These are phyloP conservation scores for Zosterops borbonicus DNA, from an alignment of 2,113 vertebrate species.

Conservation along the genomic window DNA sequence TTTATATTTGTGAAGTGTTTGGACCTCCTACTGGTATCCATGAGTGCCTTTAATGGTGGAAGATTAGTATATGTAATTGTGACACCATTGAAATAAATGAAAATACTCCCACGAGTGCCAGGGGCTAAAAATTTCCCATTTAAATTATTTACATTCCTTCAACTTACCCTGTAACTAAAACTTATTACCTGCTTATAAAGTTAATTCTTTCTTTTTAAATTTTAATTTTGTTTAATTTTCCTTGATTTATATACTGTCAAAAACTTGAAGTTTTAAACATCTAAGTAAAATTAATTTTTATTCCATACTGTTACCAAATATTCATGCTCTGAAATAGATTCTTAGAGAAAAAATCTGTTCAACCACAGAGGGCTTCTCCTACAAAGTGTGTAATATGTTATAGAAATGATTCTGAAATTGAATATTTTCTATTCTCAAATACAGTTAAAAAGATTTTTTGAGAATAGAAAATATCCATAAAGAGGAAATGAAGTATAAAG, in stretches of 20 bases:
- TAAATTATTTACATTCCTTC: not conserved
- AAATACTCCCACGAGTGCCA: not conserved
- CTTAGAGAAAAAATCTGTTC: not conserved
- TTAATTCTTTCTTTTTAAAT: not conserved
- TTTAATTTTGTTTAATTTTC: not conserved
- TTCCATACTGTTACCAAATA: not conserved
- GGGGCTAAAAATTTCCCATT: not conserved
- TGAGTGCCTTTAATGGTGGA: not conserved
- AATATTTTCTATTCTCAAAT: not conserved
- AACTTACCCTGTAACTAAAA: not conserved
- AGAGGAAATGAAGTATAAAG: not conserved
- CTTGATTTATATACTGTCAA: not conserved
- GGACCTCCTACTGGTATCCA: not conserved
- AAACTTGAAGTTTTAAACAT: not conserved
- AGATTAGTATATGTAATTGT: not conserved
- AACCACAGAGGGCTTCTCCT: not conserved
- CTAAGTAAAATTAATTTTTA: not conserved
- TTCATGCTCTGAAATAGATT: not conserved
- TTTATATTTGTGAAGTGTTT: not conserved
- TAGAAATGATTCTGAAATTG: not conserved
- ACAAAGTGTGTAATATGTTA: not conserved
- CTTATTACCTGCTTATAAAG: not conserved
- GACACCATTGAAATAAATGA: not conserved
- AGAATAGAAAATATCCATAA: not conserved
- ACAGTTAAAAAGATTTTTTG: not conserved